Evolutionary conservation across 2,888 invertebrate genomes (phyloP).

Genomic region (Resseliella maxima): DNA sequence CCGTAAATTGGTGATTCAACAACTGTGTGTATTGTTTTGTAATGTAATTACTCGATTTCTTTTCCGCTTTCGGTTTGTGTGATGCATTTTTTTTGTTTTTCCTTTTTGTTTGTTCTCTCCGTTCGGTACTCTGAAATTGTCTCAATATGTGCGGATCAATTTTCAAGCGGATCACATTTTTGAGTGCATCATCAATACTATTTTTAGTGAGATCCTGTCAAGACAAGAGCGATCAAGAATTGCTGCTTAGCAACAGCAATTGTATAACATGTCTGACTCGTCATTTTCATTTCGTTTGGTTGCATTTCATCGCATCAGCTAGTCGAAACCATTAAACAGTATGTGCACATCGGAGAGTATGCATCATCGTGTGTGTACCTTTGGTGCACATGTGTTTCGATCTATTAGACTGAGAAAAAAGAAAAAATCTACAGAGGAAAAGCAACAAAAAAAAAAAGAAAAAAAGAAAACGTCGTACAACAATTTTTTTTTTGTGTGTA

Average conservation of each 20-base stretch:
- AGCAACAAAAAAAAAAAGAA: not conserved
- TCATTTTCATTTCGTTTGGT: slow-evolving; percentile 28
- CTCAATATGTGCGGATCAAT: slow-evolving; percentile 35
- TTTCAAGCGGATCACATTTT: not conserved
- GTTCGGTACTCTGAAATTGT: no score
- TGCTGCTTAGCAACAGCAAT: slow-evolving; percentile 27
- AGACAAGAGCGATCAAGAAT: not conserved
- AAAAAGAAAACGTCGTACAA: no score
- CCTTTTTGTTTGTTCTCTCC: not conserved
- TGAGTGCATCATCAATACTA: not conserved
- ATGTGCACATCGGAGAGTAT: not conserved
- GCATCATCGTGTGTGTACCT: not conserved
- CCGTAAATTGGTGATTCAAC: slow-evolving; percentile 39
- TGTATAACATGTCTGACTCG: slow-evolving; percentile 12
- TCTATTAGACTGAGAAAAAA: not conserved
- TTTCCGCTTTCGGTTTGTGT: not conserved
- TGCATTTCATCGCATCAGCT: slow-evolving; percentile 22
- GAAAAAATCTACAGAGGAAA: not conserved
- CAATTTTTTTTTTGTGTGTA: slow-evolving; percentile 40
- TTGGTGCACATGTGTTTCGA: not conserved
- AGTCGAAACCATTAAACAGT: slow-evolving; percentile 27
- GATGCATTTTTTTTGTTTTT: not conserved
- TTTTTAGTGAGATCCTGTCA: slow-evolving; percentile 46
- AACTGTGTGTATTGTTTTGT: slow-evolving; percentile 38
- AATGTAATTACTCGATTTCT: slow-evolving; percentile 20